A percentile compares a stretch with the other conserved stretches of the same genome.
Evolutionary conservation across 2,888 invertebrate genomes (phyloP).

Genomic region (Stratiomys singularior): DNA sequence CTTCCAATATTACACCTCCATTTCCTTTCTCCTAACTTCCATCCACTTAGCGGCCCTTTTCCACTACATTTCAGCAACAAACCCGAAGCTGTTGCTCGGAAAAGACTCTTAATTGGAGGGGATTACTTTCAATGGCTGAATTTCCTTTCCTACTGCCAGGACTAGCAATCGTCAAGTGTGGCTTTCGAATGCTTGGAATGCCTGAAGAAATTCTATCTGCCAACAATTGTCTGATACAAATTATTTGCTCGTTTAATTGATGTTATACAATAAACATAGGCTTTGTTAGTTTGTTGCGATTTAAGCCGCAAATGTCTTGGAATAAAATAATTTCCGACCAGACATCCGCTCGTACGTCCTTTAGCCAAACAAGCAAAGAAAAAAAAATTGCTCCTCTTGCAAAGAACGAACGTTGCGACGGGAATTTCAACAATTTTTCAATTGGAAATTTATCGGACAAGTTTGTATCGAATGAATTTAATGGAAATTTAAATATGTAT

Average conservation of each 20-base stretch:
- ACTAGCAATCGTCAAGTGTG: background rate
- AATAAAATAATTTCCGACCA: background rate
- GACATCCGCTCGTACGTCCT: no score
- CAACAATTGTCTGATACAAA: conserved; percentile 14
- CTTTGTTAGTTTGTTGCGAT: background rate
- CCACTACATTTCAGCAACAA: conserved; percentile 7
- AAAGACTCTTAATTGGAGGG: conserved; percentile 16
- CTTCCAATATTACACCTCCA: no score
- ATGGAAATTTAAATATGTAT: no score
- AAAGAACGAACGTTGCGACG: no score
- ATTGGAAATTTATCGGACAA: no score
- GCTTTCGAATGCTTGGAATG: background rate
- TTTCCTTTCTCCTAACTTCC: background rate
- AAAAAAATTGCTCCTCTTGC: no score
- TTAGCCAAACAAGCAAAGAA: no score
- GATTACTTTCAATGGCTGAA: conserved; percentile 16
- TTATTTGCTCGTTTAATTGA: conserved; percentile 14
- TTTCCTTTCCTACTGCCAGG: background rate
- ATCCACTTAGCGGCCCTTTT: conserved; percentile 25
- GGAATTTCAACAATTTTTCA: no score
- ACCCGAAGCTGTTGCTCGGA: conserved; percentile 18
- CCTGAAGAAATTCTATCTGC: conserved; percentile 3
- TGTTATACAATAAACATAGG: background rate
- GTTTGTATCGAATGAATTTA: no score
- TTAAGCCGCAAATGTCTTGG: background rate